phyloP scores from a whole-genome alignment of 2,888 invertebrate genomes.

The Chloroclysta siterata region DNA sequence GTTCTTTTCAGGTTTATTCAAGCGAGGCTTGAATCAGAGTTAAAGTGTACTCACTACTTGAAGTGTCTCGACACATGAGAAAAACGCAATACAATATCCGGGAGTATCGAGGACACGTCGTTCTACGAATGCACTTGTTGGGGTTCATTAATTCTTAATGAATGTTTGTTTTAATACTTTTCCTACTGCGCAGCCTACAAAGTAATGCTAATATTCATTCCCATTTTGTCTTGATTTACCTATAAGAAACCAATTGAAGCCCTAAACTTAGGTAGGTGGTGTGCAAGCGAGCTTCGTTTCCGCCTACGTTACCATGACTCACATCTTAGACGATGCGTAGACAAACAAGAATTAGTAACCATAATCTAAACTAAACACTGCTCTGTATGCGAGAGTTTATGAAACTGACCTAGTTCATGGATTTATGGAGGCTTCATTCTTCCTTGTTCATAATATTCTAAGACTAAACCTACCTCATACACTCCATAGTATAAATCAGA shows the following conservation, averaged over 20 bases:
- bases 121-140: conserved; percentile 6
- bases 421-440: conserved; percentile 10
- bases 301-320: conserved; percentile 68
- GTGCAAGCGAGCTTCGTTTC: conserved; percentile 44
- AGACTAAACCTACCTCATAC: no score
- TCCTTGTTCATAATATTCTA: conserved; percentile 5
- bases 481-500: neutral
- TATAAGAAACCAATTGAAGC: neutral
- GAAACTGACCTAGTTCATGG: conserved; percentile 21
- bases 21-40: conserved; percentile 3
- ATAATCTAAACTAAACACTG: conserved; percentile 38
- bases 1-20: conserved; percentile 16
- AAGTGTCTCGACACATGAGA: conserved; percentile 4
- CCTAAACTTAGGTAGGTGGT: conserved; percentile 35
- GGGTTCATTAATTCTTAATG: neutral
- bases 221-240: neutral
- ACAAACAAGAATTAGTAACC: conserved; percentile 54
- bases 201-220: neutral
- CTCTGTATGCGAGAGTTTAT: conserved; percentile 21
- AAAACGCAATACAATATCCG: conserved; percentile 9
- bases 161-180: neutral
- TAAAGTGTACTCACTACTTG: conserved; percentile 3
- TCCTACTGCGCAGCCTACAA: no score
- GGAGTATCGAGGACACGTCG: conserved; percentile 8
- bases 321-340: conserved; percentile 67